Evolutionary conservation across 2,113 vertebrate species (phyloP).

Genomic region (Gavia stellata): DNA sequence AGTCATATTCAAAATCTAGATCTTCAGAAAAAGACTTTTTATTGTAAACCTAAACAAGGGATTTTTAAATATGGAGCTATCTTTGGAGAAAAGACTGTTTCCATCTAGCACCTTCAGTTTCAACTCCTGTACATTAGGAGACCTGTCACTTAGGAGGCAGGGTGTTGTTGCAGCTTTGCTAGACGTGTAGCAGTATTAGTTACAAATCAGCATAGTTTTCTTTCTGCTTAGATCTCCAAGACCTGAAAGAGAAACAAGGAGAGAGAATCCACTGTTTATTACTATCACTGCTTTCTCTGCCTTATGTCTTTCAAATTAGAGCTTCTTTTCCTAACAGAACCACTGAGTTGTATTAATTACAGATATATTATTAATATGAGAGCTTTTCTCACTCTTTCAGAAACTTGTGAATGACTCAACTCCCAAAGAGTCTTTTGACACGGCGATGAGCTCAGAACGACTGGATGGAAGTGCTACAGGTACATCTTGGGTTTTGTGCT

Average conservation of each 20-base stretch:
- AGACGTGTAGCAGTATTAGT: not conserved
- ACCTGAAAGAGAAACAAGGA: not conserved
- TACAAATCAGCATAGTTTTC: not conserved
- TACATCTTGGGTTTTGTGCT: conserved; percentile 30
- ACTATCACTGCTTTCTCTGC: not conserved
- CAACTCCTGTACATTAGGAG: not conserved
- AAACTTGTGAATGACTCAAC: conserved; percentile 70
- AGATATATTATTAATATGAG: not conserved
- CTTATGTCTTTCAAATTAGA: not conserved
- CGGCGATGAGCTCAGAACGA: conserved; percentile 73
- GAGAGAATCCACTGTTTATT: not conserved
- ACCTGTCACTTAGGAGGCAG: not conserved
- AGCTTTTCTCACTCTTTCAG: conserved; percentile 59
- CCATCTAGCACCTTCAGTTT: not conserved
- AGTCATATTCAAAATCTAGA: not conserved
- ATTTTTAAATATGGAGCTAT: not conserved
- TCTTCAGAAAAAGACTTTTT: not conserved
- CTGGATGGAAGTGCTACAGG: conserved; percentile 81
- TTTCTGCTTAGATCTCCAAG: not conserved
- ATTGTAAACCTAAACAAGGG: not conserved
- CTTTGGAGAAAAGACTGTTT: not conserved
- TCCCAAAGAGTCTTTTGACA: conserved; percentile 66
- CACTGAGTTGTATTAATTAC: not conserved
- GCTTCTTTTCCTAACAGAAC: not conserved
- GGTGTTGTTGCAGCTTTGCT: not conserved